Conservation (phyloP, 2,113 vertebrate species). For the Ciconia stormi region DNA sequence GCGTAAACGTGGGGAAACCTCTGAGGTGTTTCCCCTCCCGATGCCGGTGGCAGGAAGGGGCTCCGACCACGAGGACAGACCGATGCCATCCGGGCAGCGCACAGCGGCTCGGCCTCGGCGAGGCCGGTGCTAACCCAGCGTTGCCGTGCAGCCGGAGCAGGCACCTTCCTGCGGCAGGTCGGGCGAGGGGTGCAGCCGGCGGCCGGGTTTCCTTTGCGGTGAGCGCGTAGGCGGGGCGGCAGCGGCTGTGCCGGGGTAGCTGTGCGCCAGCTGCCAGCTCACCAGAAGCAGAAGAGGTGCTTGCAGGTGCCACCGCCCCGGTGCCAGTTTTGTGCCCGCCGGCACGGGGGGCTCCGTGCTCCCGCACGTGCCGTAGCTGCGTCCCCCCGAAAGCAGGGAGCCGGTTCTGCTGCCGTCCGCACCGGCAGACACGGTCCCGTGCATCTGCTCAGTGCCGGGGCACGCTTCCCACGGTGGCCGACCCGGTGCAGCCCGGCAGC, state of each 20-base stretch:
- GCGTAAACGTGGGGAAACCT: rapidly evolving
- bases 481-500: background rate
- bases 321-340: rapidly evolving
- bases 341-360: rapidly evolving
- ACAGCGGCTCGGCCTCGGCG: rapidly evolving
- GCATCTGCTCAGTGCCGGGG: background rate
- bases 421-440: rapidly evolving
- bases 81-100: rapidly evolving
- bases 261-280: background rate
- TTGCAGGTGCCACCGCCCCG: rapidly evolving
- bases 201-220: slow-evolving; percentile 17
- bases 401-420: background rate
- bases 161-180: background rate
- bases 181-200: background rate
- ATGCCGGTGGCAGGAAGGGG: background rate
- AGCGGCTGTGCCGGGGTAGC: background rate
- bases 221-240: background rate
- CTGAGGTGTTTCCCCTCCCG: rapidly evolving
- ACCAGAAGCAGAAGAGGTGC: background rate
- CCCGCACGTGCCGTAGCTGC: rapidly evolving
- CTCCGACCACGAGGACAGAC: rapidly evolving
- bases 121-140: rapidly evolving
- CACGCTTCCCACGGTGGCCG: rapidly evolving
- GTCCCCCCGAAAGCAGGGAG: background rate
- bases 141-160: background rate